Evolutionary conservation across 2,113 vertebrate genomes (phyloP), one percentile per base, ranked within the genome.

Genomic region (Proterorhinus semilunaris): DNA sequence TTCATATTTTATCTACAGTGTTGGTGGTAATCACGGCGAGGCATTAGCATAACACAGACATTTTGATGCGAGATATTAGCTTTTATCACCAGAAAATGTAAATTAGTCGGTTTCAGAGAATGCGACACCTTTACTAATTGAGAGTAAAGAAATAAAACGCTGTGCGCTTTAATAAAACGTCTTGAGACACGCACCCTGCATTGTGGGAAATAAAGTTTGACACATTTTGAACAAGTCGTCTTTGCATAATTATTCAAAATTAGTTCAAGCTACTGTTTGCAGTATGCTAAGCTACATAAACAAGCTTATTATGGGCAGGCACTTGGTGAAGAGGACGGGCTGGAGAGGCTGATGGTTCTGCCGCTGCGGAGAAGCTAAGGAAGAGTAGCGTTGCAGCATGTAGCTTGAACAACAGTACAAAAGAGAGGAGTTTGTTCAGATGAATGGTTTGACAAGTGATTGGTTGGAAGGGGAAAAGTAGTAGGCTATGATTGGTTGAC

Each of bases 1-100:
- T 72, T 76, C 48, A 81, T 53, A 74, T 76, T 66, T 63, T 63
- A 76, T 75, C 62, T 65, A 52, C 0, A 1, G 62, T 55, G 36
- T 61, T 47, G n/a, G 52, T 58, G 15, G 55, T 53, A 64, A 21
- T 16, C 64, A 62, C 17, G 62, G 74, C 69, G 55, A 75, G 51
- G 36, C 12, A 69, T 57, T 47, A 66, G 15, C 61, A 64, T 69
- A 61, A 10, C 44, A 65, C 12, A 54, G 46, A 48, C 53, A n/a
- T 6, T 21, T 45, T 62, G 53, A 67, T 66, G 65, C 16, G 46
- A 10, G 13, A 8, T 3, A 62, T 55, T 13, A 9, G 3, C 52
- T 64, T 47, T 72, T 62, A 49, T 63, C 51, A 49, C 9, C 6
- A 43, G 55, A 13, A 59, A 61, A n/a, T 44, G 36, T 61, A 44